Conservation (phyloP, 2,113 vertebrate species). For the cattle (Bos taurus) region ARS-UCD2.0 NC_037328.1:118962001-118962500, state of each 20-base stretch:
- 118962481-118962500: neutral
- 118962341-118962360: neutral
- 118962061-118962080: neutral
- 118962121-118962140: neutral
- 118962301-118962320: neutral
- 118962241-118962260: neutral
- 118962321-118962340: neutral
- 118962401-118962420: rapidly evolving
- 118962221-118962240: neutral
- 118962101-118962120: neutral
- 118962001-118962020: neutral
- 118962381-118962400: neutral
- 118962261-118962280: neutral
- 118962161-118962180: neutral
- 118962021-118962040: neutral
- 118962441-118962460: neutral
- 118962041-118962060: neutral
- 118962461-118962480: neutral
- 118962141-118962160: neutral
- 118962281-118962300: neutral
- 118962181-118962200: neutral
- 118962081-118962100: neutral
- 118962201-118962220: neutral
- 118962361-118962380: neutral
- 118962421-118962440: neutral